Evolutionary conservation across 2,113 vertebrate species (phyloP).

Genomic region (Cryptotis parvus): DNA sequence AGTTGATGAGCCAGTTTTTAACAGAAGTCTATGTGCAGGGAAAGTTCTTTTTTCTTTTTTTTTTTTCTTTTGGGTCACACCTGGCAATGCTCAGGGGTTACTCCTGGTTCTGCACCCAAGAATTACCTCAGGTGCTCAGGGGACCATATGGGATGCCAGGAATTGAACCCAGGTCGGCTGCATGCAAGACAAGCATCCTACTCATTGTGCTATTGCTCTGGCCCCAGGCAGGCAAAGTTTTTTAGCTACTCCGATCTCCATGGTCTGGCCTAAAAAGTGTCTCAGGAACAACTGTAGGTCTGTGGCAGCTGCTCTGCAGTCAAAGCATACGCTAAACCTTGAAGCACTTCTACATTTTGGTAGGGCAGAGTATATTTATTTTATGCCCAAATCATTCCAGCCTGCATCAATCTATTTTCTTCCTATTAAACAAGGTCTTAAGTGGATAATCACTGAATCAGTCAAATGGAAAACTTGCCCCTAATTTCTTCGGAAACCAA

Average conservation of each 20-base stretch:
- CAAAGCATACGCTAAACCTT: not conserved
- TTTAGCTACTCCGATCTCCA: not conserved
- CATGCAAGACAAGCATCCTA: too few relatives aligned
- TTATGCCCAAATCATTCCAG: not conserved
- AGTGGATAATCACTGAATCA: not conserved
- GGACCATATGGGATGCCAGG: too few relatives aligned
- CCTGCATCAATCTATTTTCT: not conserved
- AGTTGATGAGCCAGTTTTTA: not conserved
- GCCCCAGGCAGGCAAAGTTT: not conserved
- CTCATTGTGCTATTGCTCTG: too few relatives aligned
- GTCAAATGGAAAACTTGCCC: not conserved
- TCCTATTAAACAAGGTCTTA: not conserved
- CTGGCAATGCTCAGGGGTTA: too few relatives aligned
- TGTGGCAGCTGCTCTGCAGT: not conserved
- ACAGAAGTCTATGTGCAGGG: too few relatives aligned
- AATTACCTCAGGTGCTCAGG: too few relatives aligned
- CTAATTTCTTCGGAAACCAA: constrained; percentile 9
- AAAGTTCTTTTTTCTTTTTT: too few relatives aligned
- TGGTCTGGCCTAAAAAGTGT: not conserved
- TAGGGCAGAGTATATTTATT: not conserved
- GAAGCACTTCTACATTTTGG: not conserved
- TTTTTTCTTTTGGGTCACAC: too few relatives aligned
- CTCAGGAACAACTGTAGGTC: not conserved
- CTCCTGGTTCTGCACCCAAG: too few relatives aligned
- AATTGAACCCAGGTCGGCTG: too few relatives aligned